Conservation (phyloP, 30 jellyfish, hydroid and myxozoan species). For the Chrysaora quinquecirrha region DNA sequence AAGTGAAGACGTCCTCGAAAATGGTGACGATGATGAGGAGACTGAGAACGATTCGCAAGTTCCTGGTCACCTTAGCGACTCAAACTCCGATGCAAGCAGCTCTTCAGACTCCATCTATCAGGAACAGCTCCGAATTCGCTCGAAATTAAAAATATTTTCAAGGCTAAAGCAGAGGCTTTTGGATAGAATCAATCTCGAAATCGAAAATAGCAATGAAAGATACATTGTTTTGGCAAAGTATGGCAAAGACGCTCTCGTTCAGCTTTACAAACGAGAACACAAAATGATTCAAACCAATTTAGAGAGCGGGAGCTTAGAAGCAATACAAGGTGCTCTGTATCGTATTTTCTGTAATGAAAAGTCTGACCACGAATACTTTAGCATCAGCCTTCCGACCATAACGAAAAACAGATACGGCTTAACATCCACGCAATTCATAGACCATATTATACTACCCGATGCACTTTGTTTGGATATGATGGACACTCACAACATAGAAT, state of each 20-base stretch:
- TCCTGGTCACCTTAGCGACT: background rate
- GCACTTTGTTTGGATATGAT: no score
- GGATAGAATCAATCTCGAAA: background rate
- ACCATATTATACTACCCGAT: no score
- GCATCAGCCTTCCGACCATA: background rate
- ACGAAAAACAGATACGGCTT: no score
- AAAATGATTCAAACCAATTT: background rate
- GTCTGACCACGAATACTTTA: constrained; percentile 7
- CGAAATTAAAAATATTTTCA: background rate
- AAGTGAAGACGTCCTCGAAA: background rate
- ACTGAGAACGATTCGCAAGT: background rate
- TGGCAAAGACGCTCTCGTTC: background rate
- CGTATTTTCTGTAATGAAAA: background rate
- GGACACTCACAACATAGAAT: no score
- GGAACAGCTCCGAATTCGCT: no score
- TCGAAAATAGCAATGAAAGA: constrained; percentile 11
- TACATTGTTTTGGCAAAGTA: constrained; percentile 21
- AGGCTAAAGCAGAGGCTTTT: background rate
- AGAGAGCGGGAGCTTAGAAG: background rate
- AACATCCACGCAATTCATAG: no score
- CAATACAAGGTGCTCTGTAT: constrained; percentile 5
- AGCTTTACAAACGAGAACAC: background rate
- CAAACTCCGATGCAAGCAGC: background rate
- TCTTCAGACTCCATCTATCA: no score
- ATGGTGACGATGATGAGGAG: background rate